These are phyloP conservation scores for Pluvialis apricaria DNA, from an alignment of 2,113 vertebrate species.

Conservation along the genomic window DNA sequence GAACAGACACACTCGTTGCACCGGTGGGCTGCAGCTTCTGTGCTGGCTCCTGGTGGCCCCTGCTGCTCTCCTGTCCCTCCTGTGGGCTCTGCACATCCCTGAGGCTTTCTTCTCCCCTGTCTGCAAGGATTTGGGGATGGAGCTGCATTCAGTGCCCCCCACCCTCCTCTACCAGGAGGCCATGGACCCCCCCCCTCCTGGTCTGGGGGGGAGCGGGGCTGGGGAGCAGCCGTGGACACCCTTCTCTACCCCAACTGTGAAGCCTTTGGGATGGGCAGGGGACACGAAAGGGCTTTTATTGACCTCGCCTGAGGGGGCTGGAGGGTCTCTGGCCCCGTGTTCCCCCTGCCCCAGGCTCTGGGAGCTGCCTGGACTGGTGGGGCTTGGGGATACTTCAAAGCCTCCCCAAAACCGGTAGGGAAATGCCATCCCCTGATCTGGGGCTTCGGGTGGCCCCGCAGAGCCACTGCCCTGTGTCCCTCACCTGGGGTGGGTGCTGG, in stretches of 20 bases:
- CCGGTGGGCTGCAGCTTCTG: not conserved
- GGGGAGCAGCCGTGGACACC: not conserved
- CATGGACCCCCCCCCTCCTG: not conserved
- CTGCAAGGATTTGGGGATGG: not conserved
- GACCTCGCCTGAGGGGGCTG: not conserved
- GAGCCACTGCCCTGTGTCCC: not conserved
- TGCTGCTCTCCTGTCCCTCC: not conserved
- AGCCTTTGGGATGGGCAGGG: not conserved
- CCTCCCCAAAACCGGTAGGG: accelerated
- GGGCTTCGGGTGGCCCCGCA: not conserved
- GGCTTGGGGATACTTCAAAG: not conserved
- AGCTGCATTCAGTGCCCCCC: not conserved
- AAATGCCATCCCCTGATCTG: not conserved
- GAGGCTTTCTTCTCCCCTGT: not conserved
- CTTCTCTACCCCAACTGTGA: not conserved
- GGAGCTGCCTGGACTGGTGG: not conserved
- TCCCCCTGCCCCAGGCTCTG: not conserved
- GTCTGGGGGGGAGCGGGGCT: not conserved
- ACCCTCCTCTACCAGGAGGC: not conserved
- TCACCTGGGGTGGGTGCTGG: not conserved
- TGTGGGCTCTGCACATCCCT: not conserved
- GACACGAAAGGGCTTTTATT: not conserved
- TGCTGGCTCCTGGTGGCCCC: not conserved
- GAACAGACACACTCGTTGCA: accelerated
- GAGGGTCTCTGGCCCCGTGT: not conserved